phyloP scores from a whole-genome alignment of 1,140 invertebrate genomes.

The Contarinia nasturtii region DNA sequence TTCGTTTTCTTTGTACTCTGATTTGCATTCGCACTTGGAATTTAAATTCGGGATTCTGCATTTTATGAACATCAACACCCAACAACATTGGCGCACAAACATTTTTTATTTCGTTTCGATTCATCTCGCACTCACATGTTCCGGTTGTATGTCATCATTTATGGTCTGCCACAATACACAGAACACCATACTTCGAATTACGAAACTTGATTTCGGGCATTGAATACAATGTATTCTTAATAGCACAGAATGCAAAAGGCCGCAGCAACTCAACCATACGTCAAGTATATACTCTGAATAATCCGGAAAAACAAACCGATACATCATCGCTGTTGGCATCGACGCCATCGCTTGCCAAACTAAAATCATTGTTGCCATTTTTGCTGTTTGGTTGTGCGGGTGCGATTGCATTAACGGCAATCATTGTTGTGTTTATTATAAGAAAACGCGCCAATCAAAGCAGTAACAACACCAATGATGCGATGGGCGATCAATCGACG shows the following conservation, averaged over 20 bases:
- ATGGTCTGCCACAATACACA: constrained; percentile 7
- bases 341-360: constrained; percentile 33
- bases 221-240: constrained; percentile 44
- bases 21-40: constrained; percentile 1
- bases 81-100: not conserved
- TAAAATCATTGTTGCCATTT: constrained; percentile 50
- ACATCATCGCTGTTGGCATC: constrained; percentile 13
- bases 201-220: constrained; percentile 42
- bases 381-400: constrained; percentile 45
- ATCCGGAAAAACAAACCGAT: constrained; percentile 52
- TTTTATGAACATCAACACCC: too few relatives aligned
- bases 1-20: too few relatives aligned
- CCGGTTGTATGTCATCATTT: too few relatives aligned
- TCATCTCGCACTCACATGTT: too few relatives aligned
- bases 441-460: constrained; percentile 36
- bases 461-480: constrained; percentile 39
- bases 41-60: constrained; percentile 1
- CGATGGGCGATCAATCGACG: too few relatives aligned
- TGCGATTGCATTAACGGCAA: constrained; percentile 45
- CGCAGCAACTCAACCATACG: constrained; percentile 38
- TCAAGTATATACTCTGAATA: constrained; percentile 50
- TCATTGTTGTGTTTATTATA: constrained; percentile 55
- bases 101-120: too few relatives aligned
- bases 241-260: constrained; percentile 54
- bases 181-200: constrained; percentile 38